phyloP scores from a whole-genome alignment of 2,797 vertebrate genomes.

The Ctenosaura bakeri region DNA sequence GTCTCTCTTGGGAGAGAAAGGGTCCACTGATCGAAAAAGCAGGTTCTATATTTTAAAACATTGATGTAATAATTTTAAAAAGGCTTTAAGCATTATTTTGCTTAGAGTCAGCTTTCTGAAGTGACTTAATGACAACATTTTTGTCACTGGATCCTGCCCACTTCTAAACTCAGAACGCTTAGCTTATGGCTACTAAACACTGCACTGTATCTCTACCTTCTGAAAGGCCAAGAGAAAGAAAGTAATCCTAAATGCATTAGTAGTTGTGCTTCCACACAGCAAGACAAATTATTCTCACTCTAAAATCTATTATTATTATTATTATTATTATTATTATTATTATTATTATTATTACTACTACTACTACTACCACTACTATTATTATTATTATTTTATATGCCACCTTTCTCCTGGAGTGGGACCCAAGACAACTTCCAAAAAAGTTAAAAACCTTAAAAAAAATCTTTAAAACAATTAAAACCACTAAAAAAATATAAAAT shows the following conservation, averaged over 20 bases:
- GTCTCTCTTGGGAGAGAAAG: no score
- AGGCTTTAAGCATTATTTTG: not conserved
- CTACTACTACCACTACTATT: no score
- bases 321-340: no score
- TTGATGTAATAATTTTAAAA: not conserved
- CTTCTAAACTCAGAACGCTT: not conserved
- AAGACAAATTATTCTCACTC: not conserved
- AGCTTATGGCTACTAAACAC: not conserved
- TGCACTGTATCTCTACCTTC: not conserved
- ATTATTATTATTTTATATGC: no score
- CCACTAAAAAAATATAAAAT: no score
- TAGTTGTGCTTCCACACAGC: not conserved
- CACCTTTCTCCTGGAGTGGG: no score
- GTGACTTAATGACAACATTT: not conserved
- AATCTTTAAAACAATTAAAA: no score
- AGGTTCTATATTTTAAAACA: not conserved
- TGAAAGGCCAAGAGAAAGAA: not conserved
- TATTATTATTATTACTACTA: no score
- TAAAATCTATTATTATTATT: not conserved
- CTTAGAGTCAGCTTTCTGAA: not conserved
- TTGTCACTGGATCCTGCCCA: not conserved
- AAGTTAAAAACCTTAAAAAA: no score
- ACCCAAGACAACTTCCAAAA: no score
- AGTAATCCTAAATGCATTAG: not conserved
- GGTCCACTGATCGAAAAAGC: no score